Conservation (phyloP, 2,797 vertebrate genomes). For the Hoplostethus mediterraneus region DNA sequence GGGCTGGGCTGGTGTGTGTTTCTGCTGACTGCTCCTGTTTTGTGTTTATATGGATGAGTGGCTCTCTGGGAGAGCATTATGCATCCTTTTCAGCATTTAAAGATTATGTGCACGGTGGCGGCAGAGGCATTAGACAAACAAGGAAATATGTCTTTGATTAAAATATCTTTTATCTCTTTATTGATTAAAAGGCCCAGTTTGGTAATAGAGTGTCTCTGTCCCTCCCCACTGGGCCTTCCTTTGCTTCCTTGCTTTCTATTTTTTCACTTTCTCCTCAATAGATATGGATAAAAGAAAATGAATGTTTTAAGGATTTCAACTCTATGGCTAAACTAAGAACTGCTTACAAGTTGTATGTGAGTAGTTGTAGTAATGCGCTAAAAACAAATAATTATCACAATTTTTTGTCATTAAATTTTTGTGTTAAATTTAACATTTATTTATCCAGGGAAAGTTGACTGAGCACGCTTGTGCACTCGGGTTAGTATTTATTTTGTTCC, state of each 20-base stretch:
- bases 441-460: no score
- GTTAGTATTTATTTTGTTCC: constrained; percentile 96
- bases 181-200: constrained; percentile 88
- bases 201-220: constrained; percentile 81
- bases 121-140: constrained; percentile 80
- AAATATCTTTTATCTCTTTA: constrained; percentile 90
- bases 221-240: constrained; percentile 49
- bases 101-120: constrained; percentile 77
- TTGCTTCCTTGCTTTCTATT: constrained; percentile 47
- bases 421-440: background rate
- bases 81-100: constrained; percentile 84
- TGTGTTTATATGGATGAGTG: constrained; percentile 83
- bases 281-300: constrained; percentile 18
- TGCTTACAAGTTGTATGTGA: background rate
- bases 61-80: constrained; percentile 81
- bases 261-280: constrained; percentile 22
- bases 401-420: background rate
- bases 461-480: constrained; percentile 62
- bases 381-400: background rate
- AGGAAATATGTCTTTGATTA: constrained; percentile 87
- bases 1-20: constrained; percentile 81
- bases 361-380: background rate
- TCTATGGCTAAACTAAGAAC: background rate
- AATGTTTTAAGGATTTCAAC: constrained; percentile 23
- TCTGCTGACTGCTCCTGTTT: constrained; percentile 88